A percentile compares a stretch with the other conserved stretches of the same genome.
Conservation (phyloP, 2,888 invertebrate species). For the Tanytarsus gracilentus region DNA sequence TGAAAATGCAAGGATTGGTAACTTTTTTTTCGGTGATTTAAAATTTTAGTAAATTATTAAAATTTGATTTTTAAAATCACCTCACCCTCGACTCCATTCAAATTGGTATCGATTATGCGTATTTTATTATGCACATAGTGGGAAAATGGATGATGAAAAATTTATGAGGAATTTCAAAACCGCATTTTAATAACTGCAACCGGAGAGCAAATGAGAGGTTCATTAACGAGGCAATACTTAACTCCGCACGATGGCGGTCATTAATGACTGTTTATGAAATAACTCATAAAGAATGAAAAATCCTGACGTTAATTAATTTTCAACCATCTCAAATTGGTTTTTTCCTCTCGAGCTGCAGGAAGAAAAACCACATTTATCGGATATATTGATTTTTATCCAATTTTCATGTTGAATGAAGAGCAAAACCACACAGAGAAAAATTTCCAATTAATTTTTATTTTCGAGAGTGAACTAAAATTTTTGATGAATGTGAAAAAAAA, state of each 20-base stretch:
- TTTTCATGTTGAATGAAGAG: neutral
- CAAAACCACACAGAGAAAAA: neutral
- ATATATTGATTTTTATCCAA: too few species aligned
- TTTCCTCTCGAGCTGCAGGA: too few species aligned
- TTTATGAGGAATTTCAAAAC: neutral
- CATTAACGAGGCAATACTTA: neutral
- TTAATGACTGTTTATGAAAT: slow-evolving; percentile 9
- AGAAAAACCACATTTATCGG: too few species aligned
- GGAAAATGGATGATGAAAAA: neutral
- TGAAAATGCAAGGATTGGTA: too few species aligned
- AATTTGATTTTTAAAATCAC: too few species aligned
- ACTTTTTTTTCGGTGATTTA: too few species aligned
- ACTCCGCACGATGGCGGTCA: neutral
- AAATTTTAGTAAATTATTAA: too few species aligned
- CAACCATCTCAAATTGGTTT: too few species aligned
- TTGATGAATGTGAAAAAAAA: neutral
- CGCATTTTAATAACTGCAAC: slow-evolving; percentile 8
- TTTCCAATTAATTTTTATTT: neutral
- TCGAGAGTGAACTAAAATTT: neutral
- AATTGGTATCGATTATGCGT: too few species aligned
- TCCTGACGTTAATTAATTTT: slow-evolving; percentile 12
- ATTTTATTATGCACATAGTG: too few species aligned
- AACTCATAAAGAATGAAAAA: neutral
- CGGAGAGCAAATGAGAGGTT: neutral
- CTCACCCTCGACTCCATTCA: too few species aligned